phyloP scores from a whole-genome alignment of 1,140 invertebrate species.

The Hyles vespertilio region DNA sequence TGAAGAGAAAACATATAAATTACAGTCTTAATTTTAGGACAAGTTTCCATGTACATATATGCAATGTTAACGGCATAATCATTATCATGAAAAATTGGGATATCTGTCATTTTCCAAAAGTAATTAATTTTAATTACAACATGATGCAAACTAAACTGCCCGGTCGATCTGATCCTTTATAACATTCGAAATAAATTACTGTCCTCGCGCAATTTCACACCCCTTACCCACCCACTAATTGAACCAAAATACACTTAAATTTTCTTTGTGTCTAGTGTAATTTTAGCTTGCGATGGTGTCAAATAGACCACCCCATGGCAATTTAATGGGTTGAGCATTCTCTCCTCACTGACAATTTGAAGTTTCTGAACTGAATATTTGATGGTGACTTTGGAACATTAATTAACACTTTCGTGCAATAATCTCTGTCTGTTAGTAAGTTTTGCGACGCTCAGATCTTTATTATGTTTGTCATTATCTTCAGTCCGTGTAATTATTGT shows the following conservation, averaged over 20 bases:
- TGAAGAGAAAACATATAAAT: too few species aligned
- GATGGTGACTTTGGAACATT: constrained; percentile 18
- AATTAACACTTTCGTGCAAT: constrained; percentile 14
- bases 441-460: background rate
- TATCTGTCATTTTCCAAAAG: too few species aligned
- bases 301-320: constrained; percentile 50
- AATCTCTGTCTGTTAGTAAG: background rate
- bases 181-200: constrained; percentile 68
- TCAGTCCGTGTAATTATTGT: too few species aligned
- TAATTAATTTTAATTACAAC: too few species aligned
- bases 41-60: too few species aligned
- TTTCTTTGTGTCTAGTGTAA: constrained; percentile 71
- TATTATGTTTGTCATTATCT: too few species aligned
- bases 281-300: constrained; percentile 64
- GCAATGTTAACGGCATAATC: too few species aligned
- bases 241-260: constrained; percentile 71
- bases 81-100: too few species aligned
- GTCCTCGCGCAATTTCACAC: constrained; percentile 64
- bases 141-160: too few species aligned
- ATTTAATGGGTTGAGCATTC: constrained; percentile 54
- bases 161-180: constrained; percentile 17
- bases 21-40: too few species aligned
- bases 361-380: constrained; percentile 42
- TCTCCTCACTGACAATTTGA: constrained; percentile 43
- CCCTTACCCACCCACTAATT: constrained; percentile 62